Percentiles rank a stretch among this genome's conserved stretches.
Conservation (phyloP, 1,140 invertebrate genomes). For the Platyscapa corneri region DNA sequence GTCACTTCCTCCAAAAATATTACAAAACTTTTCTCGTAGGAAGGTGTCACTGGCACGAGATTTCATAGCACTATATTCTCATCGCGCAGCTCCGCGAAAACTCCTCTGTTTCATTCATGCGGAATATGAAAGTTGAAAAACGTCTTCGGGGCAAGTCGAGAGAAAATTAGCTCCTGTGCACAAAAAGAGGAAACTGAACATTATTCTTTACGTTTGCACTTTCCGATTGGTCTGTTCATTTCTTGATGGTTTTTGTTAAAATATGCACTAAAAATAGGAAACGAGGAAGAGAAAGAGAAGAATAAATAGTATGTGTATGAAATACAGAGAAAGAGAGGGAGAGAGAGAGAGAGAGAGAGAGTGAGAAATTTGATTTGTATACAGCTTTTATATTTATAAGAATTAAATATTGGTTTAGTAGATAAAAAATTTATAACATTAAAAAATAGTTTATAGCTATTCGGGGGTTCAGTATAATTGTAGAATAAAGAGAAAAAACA, state of each 20-base stretch:
- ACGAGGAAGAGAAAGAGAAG: background rate
- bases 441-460: too few relatives aligned
- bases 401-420: background rate
- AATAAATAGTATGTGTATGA: background rate
- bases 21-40: slow-evolving; percentile 42
- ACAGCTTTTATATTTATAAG: background rate
- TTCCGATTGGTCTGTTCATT: slow-evolving; percentile 35
- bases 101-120: slow-evolving; percentile 47
- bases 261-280: background rate
- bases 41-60: slow-evolving; percentile 7
- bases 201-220: slow-evolving; percentile 49
- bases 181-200: slow-evolving; percentile 30
- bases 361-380: background rate
- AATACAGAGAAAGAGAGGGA: too few relatives aligned
- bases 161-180: slow-evolving; percentile 47
- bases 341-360: background rate
- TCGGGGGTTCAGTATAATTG: too few relatives aligned
- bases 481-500: too few relatives aligned
- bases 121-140: slow-evolving; percentile 52
- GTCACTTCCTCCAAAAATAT: slow-evolving; percentile 40
- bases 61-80: slow-evolving; percentile 38
- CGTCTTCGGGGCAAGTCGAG: slow-evolving; percentile 36
- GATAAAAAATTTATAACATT: too few relatives aligned
- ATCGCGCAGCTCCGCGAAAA: slow-evolving; percentile 6
- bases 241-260: background rate